Evolutionary conservation across 2,113 vertebrate genomes (phyloP).

Genomic region (Aegotheles bennettii): DNA sequence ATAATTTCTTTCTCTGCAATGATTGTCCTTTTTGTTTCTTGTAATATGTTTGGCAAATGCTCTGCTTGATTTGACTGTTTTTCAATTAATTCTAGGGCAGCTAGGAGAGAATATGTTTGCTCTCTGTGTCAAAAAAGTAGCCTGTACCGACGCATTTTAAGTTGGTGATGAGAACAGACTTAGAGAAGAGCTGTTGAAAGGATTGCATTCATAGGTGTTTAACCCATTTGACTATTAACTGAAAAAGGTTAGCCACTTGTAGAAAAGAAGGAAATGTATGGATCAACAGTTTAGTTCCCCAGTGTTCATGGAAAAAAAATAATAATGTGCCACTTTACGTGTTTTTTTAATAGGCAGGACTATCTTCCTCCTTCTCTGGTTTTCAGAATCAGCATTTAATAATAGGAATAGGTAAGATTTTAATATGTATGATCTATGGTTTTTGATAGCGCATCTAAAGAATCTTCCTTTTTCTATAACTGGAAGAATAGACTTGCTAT

Average conservation of each 20-base stretch:
- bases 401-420: neutral
- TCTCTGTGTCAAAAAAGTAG: neutral
- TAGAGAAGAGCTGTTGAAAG: neutral
- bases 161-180: neutral
- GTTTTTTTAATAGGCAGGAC: neutral
- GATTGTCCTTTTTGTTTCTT: neutral
- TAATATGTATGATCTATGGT: accelerated
- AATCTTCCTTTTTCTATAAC: neutral
- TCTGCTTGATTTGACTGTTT: neutral
- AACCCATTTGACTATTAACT: neutral
- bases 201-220: neutral
- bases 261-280: neutral
- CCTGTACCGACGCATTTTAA: neutral
- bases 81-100: neutral
- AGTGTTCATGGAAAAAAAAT: neutral
- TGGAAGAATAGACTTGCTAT: neutral
- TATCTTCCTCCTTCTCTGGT: neutral
- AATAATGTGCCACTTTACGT: neutral
- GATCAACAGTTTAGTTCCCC: neutral
- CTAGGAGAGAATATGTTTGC: neutral
- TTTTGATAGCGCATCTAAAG: neutral
- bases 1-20: neutral
- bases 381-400: neutral
- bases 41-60: neutral
- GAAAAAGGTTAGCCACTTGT: neutral